Conservation (phyloP, 1,140 invertebrate genomes). For the Drosophila mojavensis region DNA sequence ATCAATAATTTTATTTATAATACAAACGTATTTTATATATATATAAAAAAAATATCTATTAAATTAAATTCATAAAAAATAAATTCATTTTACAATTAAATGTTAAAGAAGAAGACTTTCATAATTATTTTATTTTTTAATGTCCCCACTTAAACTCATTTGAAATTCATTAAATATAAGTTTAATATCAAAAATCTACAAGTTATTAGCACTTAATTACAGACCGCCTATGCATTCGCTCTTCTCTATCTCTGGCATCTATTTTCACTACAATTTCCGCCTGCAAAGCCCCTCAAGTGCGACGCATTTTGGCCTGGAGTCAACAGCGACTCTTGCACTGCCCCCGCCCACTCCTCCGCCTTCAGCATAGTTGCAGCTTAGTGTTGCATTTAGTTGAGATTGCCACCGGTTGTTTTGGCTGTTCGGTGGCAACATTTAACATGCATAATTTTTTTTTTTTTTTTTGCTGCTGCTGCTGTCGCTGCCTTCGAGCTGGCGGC, state of each 20-base stretch:
- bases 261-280: constrained; percentile 4
- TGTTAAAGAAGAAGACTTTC: too few species aligned
- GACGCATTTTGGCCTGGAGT: constrained; percentile 26
- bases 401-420: constrained; percentile 46
- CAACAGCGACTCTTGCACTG: not conserved
- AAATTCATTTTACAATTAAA: too few species aligned
- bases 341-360: not conserved
- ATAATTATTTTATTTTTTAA: too few species aligned
- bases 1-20: too few species aligned
- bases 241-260: not conserved
- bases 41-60: too few species aligned
- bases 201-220: too few species aligned
- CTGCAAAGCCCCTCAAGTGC: constrained; percentile 40
- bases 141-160: too few species aligned
- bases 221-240: not conserved
- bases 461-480: not conserved
- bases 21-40: too few species aligned
- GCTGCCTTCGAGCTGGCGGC: constrained; percentile 20
- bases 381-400: constrained; percentile 68
- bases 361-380: constrained; percentile 31
- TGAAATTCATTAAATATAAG: too few species aligned
- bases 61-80: too few species aligned
- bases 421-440: constrained; percentile 29
- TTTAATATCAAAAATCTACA: too few species aligned
- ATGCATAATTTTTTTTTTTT: constrained; percentile 53